Evolutionary conservation across 2,113 vertebrate genomes (phyloP).

Genomic region (Trematocara marginatum): DNA sequence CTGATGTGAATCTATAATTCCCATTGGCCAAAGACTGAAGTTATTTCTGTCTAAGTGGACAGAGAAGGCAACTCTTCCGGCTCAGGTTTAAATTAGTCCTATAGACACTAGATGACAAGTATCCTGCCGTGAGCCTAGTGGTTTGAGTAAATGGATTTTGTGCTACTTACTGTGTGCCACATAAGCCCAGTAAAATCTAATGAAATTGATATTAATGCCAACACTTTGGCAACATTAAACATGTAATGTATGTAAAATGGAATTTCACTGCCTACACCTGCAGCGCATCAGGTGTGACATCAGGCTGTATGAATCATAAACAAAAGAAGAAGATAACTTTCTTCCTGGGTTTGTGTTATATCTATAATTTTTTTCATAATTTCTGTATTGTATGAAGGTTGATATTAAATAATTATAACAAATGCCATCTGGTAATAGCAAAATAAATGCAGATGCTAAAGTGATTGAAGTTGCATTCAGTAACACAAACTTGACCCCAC

Average conservation of each 20-base stretch:
- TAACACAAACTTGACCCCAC: background rate
- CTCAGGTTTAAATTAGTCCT: background rate
- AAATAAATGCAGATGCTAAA: background rate
- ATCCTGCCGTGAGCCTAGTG: background rate
- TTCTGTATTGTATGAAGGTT: background rate
- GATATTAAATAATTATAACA: background rate
- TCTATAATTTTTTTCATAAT: background rate
- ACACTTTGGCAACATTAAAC: background rate
- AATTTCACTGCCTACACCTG: background rate
- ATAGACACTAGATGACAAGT: background rate
- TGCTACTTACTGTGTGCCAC: background rate
- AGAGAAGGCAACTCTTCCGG: background rate
- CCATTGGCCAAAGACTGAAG: background rate
- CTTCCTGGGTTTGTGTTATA: background rate
- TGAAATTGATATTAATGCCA: background rate
- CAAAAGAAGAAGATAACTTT: background rate
- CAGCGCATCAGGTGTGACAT: background rate
- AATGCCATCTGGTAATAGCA: background rate
- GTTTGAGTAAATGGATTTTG: background rate
- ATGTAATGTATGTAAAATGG: background rate
- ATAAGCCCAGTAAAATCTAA: background rate
- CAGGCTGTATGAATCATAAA: background rate
- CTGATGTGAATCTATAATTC: background rate
- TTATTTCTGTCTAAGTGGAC: background rate
- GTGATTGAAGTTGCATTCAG: background rate